These are phyloP conservation scores for Trididemnum nubilum DNA, from an alignment of 23 tunicate species.

Conservation along the genomic window DNA sequence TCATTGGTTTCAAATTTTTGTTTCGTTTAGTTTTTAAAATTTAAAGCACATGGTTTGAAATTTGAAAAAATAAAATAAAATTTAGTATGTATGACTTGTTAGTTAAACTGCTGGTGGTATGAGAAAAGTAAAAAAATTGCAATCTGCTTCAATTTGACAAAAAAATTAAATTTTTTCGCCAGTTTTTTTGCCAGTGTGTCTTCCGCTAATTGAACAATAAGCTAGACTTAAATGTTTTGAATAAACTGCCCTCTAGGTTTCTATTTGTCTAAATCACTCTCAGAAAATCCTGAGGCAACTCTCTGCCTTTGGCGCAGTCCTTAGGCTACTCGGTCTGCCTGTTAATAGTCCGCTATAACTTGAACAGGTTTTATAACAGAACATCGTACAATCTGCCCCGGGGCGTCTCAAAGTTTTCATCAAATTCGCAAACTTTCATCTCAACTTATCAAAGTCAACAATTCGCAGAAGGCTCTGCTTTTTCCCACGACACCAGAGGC, in stretches of 20 bases:
- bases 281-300: constrained; percentile 55
- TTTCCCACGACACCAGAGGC: too few species aligned
- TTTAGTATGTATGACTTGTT: too few species aligned
- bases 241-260: constrained; percentile 53
- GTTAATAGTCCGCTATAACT: not conserved
- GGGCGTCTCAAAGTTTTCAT: not conserved
- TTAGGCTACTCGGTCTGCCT: constrained; percentile 35
- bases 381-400: not conserved
- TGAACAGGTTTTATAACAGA: constrained; percentile 25
- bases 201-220: constrained; percentile 3
- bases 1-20: too few species aligned
- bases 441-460: not conserved
- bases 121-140: too few species aligned
- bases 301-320: constrained; percentile 52
- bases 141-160: too few species aligned
- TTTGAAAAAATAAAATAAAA: too few species aligned
- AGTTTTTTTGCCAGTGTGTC: too few species aligned
- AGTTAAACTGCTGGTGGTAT: too few species aligned
- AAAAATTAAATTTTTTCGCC: too few species aligned
- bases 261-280: constrained; percentile 25
- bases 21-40: too few species aligned
- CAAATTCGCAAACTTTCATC: not conserved
- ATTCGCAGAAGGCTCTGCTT: too few species aligned
- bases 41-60: too few species aligned
- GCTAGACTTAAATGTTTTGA: constrained; percentile 30